Percentiles rank a stretch among this genome's conserved stretches.
Conservation (phyloP, 1,140 invertebrate species). For the Leptinotarsa undecemlineata region DNA sequence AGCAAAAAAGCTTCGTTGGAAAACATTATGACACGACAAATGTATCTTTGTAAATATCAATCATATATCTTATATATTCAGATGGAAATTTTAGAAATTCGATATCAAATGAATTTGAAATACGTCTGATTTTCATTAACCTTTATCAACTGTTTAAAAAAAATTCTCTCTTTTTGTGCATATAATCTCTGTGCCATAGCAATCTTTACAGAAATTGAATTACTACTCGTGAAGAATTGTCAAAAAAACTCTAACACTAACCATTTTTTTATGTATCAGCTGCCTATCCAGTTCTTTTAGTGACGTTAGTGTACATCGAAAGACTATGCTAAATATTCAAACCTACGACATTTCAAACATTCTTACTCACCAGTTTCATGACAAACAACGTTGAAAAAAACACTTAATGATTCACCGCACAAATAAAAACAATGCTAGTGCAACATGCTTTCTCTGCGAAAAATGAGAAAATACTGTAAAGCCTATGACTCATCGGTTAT, state of each 20-base stretch:
- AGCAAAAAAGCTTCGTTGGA: too few relatives aligned
- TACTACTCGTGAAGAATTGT: not conserved
- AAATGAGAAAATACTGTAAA: slow-evolving; percentile 24
- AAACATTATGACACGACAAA: too few relatives aligned
- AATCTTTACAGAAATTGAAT: not conserved
- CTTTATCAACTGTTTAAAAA: too few relatives aligned
- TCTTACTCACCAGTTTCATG: not conserved
- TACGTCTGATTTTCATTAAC: too few relatives aligned
- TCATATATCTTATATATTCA: too few relatives aligned
- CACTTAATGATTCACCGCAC: slow-evolving; percentile 17
- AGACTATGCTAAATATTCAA: not conserved
- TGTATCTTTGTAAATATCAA: too few relatives aligned
- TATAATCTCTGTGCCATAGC: not conserved
- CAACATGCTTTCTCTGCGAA: slow-evolving; percentile 18
- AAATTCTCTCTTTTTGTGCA: too few relatives aligned
- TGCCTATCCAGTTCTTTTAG: not conserved
- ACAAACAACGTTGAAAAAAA: not conserved
- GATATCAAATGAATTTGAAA: too few relatives aligned
- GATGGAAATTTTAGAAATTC: too few relatives aligned
- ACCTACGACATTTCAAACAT: not conserved
- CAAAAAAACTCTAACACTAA: too few relatives aligned
- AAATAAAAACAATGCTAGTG: slow-evolving; percentile 25
- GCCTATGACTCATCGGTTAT: slow-evolving; percentile 27
- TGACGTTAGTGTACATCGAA: not conserved
- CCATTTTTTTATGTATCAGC: not conserved